Conservation (phyloP, 2,888 invertebrate genomes). For the Drosophila siamana region DNA sequence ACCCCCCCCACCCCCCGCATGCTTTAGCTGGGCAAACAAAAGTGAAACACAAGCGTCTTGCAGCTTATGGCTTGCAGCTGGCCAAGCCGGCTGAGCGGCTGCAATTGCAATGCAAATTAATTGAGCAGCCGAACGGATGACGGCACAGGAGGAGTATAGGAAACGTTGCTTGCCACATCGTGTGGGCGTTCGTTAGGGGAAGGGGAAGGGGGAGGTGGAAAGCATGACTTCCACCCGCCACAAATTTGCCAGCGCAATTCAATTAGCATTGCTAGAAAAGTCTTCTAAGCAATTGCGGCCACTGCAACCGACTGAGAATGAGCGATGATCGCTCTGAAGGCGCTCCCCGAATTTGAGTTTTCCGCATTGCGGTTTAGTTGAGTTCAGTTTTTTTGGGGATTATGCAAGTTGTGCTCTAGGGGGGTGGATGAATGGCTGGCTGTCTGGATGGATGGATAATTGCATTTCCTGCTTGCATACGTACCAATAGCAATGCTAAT, state of each 20-base stretch:
- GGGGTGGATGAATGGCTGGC: too few relatives aligned
- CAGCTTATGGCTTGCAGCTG: slow-evolving; percentile 37
- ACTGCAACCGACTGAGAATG: neutral
- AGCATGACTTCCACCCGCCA: slow-evolving; percentile 5
- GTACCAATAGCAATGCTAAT: slow-evolving; percentile 70
- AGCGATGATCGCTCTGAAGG: neutral
- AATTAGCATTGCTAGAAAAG: neutral
- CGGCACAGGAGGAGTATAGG: slow-evolving; percentile 58
- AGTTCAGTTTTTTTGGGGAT: too few relatives aligned
- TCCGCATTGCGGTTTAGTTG: slow-evolving; percentile 37
- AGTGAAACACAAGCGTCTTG: slow-evolving; percentile 39
- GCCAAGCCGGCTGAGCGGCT: slow-evolving; percentile 67
- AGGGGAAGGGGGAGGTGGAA: too few relatives aligned
- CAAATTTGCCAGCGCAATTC: neutral
- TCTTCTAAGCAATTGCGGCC: neutral
- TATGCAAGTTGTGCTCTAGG: slow-evolving; percentile 24
- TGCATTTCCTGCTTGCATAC: slow-evolving; percentile 38
- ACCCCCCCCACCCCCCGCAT: neutral
- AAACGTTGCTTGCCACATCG: slow-evolving; percentile 32
- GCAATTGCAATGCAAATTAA: slow-evolving; percentile 68
- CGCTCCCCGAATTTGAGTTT: slow-evolving; percentile 1
- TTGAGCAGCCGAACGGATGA: slow-evolving; percentile 59
- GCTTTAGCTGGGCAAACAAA: slow-evolving; percentile 20
- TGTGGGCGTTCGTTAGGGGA: slow-evolving; percentile 16
- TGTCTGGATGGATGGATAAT: neutral